These are phyloP conservation scores for Dasyornis broadbenti DNA, from an alignment of 2,113 vertebrate genomes.

Conservation along the genomic window DNA sequence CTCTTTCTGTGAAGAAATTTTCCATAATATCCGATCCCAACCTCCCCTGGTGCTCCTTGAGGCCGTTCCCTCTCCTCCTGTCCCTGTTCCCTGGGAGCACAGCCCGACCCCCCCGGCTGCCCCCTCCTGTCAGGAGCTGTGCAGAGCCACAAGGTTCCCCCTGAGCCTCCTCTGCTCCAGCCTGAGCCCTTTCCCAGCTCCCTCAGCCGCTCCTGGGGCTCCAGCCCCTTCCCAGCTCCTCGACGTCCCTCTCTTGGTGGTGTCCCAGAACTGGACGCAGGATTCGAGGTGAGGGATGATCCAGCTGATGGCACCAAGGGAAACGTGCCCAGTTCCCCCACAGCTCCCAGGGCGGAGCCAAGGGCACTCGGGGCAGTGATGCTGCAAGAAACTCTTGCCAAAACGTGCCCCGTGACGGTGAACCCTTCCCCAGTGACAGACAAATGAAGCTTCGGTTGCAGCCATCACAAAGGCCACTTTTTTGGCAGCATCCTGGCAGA, in stretches of 20 bases:
- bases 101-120: neutral
- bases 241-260: neutral
- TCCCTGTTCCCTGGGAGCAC: neutral
- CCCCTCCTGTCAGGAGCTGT: neutral
- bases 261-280: rapidly evolving
- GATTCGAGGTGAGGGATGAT: neutral
- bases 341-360: neutral
- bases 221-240: neutral
- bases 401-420: neutral
- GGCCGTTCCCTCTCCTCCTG: neutral
- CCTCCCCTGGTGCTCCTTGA: neutral
- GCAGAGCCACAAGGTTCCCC: neutral
- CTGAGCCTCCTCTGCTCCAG: neutral
- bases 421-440: neutral
- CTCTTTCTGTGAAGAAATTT: neutral
- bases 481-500: neutral
- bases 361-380: neutral
- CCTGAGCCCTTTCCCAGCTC: neutral
- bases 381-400: neutral
- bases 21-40: rapidly evolving
- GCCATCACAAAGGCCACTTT: neutral
- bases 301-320: neutral
- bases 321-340: neutral
- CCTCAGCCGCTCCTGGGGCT: neutral
- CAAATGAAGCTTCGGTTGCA: neutral